Evolutionary conservation across 2,797 vertebrate genomes (phyloP).

Genomic region (Ceryle rudis): DNA sequence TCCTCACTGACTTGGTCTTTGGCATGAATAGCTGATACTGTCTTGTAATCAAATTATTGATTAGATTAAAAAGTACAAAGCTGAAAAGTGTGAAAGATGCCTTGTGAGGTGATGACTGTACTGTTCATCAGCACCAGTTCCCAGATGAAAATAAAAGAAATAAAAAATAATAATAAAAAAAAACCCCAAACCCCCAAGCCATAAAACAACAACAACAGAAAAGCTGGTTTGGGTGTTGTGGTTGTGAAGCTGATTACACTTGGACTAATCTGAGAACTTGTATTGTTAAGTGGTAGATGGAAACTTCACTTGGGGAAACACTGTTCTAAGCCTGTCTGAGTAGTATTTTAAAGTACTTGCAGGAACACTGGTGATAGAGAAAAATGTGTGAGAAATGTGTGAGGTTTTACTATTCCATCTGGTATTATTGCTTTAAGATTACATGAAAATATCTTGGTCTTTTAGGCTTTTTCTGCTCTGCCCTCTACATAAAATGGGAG

Average conservation of each 20-base stretch:
- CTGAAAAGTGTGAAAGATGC: not conserved
- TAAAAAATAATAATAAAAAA: not conserved
- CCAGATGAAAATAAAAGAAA: not conserved
- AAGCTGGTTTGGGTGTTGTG: not conserved
- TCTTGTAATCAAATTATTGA: constrained; percentile 49
- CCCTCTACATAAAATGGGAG: not conserved
- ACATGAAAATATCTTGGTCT: not conserved
- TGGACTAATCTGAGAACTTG: not conserved
- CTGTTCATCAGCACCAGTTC: not conserved
- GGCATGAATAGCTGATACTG: constrained; percentile 16
- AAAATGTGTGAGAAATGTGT: not conserved
- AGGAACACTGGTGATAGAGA: not conserved
- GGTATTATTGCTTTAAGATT: not conserved
- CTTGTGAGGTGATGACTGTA: not conserved
- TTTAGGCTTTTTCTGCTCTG: not conserved
- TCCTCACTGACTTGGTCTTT: constrained; percentile 71
- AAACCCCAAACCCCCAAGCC: too few species aligned
- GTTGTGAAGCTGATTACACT: not conserved
- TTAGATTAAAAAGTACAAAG: not conserved
- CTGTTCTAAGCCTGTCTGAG: not conserved
- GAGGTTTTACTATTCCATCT: not conserved
- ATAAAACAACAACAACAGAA: not conserved
- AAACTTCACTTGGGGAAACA: not conserved
- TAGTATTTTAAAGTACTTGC: not conserved
- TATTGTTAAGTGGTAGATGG: not conserved